Evolutionary conservation across 1,140 invertebrate genomes (phyloP).

Genomic region (Heliconius nattereri): DNA sequence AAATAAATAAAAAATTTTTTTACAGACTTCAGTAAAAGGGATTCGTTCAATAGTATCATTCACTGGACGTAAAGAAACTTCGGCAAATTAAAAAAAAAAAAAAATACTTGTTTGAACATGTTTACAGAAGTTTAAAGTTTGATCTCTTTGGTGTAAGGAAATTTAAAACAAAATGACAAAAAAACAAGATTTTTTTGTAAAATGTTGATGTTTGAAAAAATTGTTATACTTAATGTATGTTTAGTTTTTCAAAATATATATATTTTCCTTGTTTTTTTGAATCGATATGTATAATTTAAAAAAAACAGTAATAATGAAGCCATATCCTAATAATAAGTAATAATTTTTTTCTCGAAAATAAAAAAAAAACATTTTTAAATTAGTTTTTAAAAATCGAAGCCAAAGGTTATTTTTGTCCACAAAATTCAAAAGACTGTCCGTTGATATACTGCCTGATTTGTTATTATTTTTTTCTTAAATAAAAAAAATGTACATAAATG

Average conservation of each 20-base stretch:
- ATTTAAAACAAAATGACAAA: neutral
- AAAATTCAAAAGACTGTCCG: conserved; percentile 20
- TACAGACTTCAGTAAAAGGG: conserved; percentile 92
- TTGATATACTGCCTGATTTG: conserved; percentile 18
- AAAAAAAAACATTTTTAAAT: neutral
- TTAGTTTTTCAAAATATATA: neutral
- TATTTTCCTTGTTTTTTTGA: neutral
- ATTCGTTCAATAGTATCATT: conserved; percentile 93
- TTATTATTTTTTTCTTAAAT: neutral
- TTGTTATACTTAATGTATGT: neutral
- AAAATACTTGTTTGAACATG: neutral
- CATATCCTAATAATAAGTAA: too few species aligned
- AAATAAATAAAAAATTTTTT: conserved; percentile 36
- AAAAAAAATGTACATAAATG: neutral
- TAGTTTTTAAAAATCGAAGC: neutral
- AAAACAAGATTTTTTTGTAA: neutral
- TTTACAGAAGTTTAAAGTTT: neutral
- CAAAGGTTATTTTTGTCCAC: conserved; percentile 17
- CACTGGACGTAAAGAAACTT: conserved; percentile 86
- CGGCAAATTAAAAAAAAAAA: conserved; percentile 23
- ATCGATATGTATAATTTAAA: too few species aligned
- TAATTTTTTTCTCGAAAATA: too few species aligned
- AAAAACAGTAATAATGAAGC: too few species aligned
- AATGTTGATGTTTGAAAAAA: neutral
- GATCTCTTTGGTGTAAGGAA: conserved; percentile 6